Base-by-base conservation (phyloP, 2,888 invertebrate genomes). In the Drosophila putrida region DNA sequence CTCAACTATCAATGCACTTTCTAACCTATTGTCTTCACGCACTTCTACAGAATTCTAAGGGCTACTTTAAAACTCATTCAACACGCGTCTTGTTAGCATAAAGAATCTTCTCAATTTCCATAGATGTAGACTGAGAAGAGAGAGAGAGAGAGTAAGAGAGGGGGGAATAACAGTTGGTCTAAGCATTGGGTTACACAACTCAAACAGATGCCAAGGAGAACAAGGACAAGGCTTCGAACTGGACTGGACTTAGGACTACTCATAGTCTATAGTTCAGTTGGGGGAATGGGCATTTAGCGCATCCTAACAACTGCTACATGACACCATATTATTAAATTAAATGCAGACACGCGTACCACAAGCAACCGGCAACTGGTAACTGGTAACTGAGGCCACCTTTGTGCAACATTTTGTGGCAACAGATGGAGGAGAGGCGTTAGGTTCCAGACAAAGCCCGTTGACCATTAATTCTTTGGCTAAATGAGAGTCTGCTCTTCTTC, bases 251-350 rank as follows among this genome's bases (percentile, higher is more conserved):
- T 55, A 46, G 57, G 36, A 31, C 38, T 50, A 43, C 36, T 20
- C 46, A 39, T 41, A 53, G 61, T 33, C 39, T 36, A 20, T 20
- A 20, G 49, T 33, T 54, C 31, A 35, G 44, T 35, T 20, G 46
- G 44, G 69, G 84, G 67, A 64, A 46, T 84, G 82, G 67, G 68
- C 82, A 88, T 82, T 84, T 88, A 86, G 78, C 78, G 87, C 83
- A 78, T 82, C 78, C 83, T 82, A 88, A 88, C 88, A 80, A 84
- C 89, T 86, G 89, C 89, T 65, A 88, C 80, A 88, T 80, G 83
- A 88, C 87, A 88, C 87, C 83, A 72, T 84, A 78, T 88, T 86
- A 84, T 88, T 84, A 88, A 80, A 86, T 80, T 82, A 88, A 86
- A 86, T 86, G 83, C 78, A 70, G 73, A 82, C 83, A 88, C 83